Evolutionary conservation across 2,888 invertebrate genomes (phyloP).

Genomic region (Desoria tigrina): DNA sequence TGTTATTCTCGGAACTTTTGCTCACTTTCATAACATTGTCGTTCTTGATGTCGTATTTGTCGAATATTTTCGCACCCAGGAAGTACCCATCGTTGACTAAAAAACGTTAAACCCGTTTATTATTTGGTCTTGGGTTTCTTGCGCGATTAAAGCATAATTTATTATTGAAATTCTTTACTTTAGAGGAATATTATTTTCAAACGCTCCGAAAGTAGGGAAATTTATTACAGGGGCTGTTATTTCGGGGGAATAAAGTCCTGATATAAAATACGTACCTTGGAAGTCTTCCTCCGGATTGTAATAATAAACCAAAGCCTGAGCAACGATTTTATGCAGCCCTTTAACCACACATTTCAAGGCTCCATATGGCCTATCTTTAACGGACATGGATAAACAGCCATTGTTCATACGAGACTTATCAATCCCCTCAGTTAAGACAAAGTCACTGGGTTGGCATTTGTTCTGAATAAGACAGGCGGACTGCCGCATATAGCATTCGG

Average conservation of each 20-base stretch:
- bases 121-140: too few species aligned
- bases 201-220: too few species aligned
- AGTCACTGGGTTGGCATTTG: slow-evolving; percentile 35
- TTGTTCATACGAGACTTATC: slow-evolving; percentile 26
- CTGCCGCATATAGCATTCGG: slow-evolving; percentile 39
- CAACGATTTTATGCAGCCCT: slow-evolving; percentile 42
- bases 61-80: slow-evolving; percentile 39
- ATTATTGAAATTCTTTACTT: too few species aligned
- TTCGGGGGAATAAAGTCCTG: too few species aligned
- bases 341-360: slow-evolving; percentile 40
- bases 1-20: slow-evolving; percentile 19
- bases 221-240: too few species aligned
- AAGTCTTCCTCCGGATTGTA: slow-evolving; percentile 36
- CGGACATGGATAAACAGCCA: slow-evolving; percentile 36
- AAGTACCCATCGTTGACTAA: slow-evolving; percentile 42
- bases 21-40: slow-evolving; percentile 40
- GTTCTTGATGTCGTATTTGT: slow-evolving; percentile 32
- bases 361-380: slow-evolving; percentile 36
- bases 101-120: background rate
- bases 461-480: slow-evolving; percentile 36
- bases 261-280: slow-evolving; percentile 31
- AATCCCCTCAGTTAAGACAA: slow-evolving; percentile 22
- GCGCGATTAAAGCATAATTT: too few species aligned
- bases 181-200: too few species aligned
- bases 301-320: slow-evolving; percentile 44